These are phyloP conservation scores for Chrysomallon squamiferum DNA, from an alignment of 1,140 invertebrate genomes.

Conservation along the genomic window DNA sequence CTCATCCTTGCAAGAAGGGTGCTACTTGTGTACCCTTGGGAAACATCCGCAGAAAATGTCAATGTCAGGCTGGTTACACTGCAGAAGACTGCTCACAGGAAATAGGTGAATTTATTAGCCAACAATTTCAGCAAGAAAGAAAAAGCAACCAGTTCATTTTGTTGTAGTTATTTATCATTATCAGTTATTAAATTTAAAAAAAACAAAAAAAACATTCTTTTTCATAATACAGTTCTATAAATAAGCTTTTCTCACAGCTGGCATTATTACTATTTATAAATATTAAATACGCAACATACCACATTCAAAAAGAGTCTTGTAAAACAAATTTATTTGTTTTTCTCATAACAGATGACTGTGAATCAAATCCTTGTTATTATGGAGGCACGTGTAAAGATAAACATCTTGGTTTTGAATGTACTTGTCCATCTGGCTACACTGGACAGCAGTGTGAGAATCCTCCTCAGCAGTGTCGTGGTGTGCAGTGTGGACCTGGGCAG, in stretches of 20 bases:
- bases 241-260: too few species aligned
- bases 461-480: background rate
- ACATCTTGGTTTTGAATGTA: background rate
- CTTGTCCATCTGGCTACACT: background rate
- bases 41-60: background rate
- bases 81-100: background rate
- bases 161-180: too few species aligned
- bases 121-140: too few species aligned
- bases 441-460: background rate
- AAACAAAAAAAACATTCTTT: too few species aligned
- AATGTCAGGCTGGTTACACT: background rate
- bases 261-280: too few species aligned
- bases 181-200: too few species aligned
- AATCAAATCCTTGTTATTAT: background rate
- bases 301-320: too few species aligned
- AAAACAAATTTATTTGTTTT: too few species aligned
- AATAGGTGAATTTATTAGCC: conserved; percentile 1
- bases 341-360: background rate
- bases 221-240: too few species aligned
- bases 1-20: background rate
- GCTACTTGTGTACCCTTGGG: background rate
- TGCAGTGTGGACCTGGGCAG: background rate
- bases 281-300: too few species aligned
- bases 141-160: too few species aligned
- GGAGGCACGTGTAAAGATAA: background rate